Evolutionary conservation across 2,113 vertebrate species (phyloP).

Genomic region (Nyctereutes procyonoides): DNA sequence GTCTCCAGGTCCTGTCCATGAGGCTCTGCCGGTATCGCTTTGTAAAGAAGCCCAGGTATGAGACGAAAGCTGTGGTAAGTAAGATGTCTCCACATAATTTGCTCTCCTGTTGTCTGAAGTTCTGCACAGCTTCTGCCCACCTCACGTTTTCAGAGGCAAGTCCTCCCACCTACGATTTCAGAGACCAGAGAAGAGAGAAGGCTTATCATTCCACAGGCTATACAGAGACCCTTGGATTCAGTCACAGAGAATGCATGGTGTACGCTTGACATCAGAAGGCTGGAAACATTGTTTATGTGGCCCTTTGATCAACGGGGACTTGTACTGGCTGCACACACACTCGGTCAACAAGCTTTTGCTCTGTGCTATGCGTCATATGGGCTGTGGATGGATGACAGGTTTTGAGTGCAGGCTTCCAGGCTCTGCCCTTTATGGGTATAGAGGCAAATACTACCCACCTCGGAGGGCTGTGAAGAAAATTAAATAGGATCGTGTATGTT

Average conservation of each 20-base stretch:
- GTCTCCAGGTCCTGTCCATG: conserved; percentile 93
- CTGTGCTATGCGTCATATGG: accelerated
- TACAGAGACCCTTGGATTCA: accelerated
- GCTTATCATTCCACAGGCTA: accelerated
- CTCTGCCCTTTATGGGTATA: not conserved
- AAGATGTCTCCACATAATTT: conserved; percentile 96
- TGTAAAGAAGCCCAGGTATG: conserved; percentile 97
- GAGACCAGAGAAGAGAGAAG: not conserved
- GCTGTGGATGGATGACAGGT: not conserved
- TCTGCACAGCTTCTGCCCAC: conserved; percentile 93
- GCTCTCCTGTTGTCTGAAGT: conserved; percentile 91
- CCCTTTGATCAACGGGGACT: accelerated
- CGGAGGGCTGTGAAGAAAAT: not conserved
- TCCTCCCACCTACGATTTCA: conserved; percentile 91
- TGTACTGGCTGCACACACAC: accelerated
- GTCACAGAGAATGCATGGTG: accelerated
- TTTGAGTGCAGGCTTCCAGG: not conserved
- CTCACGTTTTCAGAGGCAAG: conserved; percentile 94
- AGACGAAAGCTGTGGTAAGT: conserved; percentile 93
- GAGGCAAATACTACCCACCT: not conserved
- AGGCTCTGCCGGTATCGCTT: conserved; percentile 93
- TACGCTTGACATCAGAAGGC: accelerated
- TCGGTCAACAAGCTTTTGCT: not conserved
- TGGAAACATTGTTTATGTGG: not conserved
- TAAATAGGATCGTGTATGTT: not conserved